A percentile compares a stretch with the other conserved stretches of the same genome.
Evolutionary conservation across 1,140 invertebrate species (phyloP).

Genomic region (Eupristina koningsbergeri): DNA sequence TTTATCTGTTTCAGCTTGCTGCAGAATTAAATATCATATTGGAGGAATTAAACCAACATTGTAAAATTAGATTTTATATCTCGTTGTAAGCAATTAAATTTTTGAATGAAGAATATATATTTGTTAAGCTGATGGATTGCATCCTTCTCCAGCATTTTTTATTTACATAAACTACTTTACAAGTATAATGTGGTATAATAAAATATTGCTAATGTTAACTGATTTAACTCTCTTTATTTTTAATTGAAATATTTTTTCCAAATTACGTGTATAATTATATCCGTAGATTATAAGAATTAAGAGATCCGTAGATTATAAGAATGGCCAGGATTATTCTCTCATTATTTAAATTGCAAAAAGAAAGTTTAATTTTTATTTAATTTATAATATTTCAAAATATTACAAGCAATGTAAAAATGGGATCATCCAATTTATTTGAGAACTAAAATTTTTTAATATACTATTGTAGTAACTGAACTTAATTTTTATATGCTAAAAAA

Average conservation of each 20-base stretch:
- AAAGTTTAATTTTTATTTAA: too few species aligned
- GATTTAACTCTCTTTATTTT: background rate
- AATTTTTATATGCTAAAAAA: background rate
- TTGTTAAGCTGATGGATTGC: background rate
- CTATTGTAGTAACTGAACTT: background rate
- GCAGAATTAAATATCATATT: background rate
- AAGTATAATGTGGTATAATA: background rate
- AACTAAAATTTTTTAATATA: background rate
- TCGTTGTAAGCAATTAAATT: background rate
- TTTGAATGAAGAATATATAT: background rate
- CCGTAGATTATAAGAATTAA: background rate
- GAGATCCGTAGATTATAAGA: background rate
- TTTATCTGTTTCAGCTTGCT: background rate
- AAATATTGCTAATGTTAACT: background rate
- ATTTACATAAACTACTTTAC: background rate
- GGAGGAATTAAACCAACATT: background rate
- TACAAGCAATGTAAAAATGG: background rate
- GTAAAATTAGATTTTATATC: background rate
- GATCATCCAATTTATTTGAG: background rate
- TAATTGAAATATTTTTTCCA: background rate
- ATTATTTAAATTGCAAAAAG: background rate
- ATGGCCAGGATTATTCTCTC: background rate
- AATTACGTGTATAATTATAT: background rate
- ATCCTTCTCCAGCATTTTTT: background rate
- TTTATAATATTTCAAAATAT: background rate